Conservation (phyloP, 23 tunicate genomes). For the Diplosoma virens region DNA sequence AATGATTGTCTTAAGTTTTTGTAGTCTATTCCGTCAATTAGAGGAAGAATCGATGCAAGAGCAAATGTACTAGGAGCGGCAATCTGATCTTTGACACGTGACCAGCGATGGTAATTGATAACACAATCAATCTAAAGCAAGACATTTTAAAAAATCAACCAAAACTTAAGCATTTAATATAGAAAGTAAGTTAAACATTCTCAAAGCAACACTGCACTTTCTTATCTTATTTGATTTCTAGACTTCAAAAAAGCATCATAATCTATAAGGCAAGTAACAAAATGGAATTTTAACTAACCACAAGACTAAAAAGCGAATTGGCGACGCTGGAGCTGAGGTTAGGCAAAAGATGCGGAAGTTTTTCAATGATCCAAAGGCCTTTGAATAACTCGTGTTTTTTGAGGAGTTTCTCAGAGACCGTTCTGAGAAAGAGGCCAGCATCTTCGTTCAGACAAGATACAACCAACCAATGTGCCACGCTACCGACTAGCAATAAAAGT, state of each 20-base stretch:
- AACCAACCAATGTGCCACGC: constrained; percentile 38
- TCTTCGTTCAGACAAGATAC: constrained; percentile 77
- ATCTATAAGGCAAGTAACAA: neutral
- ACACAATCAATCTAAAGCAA: constrained; percentile 43
- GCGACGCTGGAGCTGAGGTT: constrained; percentile 61
- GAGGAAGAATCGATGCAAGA: constrained; percentile 44
- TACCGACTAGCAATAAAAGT: too few species aligned
- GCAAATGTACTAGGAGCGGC: constrained; percentile 36
- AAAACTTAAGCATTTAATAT: neutral
- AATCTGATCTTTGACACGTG: constrained; percentile 11
- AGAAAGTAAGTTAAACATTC: neutral
- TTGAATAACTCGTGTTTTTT: constrained; percentile 27
- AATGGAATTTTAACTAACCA: constrained; percentile 36
- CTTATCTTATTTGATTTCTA: neutral
- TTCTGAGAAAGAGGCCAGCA: constrained; percentile 59
- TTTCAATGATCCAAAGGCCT: constrained; percentile 35
- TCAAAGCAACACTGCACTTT: neutral
- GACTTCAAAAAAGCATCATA: too few species aligned
- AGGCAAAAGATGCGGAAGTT: constrained; percentile 32
- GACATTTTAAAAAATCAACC: neutral
- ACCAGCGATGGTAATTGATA: constrained; percentile 25
- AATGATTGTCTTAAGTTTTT: constrained; percentile 68
- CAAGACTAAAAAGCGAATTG: constrained; percentile 36
- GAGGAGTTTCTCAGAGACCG: constrained; percentile 55
- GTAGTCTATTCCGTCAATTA: constrained; percentile 48